These are phyloP conservation scores for Pachyramphus minor DNA, from an alignment of 2,113 vertebrate species.

Conservation along the genomic window DNA sequence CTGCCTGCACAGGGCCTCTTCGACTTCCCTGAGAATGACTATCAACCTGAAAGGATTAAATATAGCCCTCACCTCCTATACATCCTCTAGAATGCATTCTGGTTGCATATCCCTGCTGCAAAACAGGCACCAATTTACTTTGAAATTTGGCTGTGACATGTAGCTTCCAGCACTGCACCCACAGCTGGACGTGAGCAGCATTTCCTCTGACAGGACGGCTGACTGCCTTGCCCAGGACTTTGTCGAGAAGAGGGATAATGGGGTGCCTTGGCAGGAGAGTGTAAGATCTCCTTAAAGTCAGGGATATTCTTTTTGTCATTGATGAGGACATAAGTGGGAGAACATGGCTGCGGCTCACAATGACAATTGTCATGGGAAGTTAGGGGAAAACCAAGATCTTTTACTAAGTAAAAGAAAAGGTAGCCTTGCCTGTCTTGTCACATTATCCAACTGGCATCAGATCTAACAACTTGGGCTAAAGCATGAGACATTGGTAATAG, in stretches of 20 bases:
- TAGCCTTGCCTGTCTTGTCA: conserved; percentile 41
- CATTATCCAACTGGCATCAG: conserved; percentile 29
- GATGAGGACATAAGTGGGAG: conserved; percentile 53
- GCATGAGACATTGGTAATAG: background rate
- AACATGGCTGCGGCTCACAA: conserved; percentile 16
- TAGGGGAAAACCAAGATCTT: conserved; percentile 24
- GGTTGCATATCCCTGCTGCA: background rate
- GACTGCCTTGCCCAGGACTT: background rate
- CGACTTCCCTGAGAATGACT: background rate
- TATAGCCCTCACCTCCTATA: background rate
- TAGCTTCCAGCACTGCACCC: background rate
- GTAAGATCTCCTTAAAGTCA: conserved; percentile 57
- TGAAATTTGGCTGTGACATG: accelerated
- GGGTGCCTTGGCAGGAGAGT: background rate
- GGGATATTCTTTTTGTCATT: conserved; percentile 58
- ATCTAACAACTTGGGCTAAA: conserved; percentile 28
- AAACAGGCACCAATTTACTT: background rate
- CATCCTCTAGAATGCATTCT: background rate
- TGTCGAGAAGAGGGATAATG: conserved; percentile 5
- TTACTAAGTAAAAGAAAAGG: conserved; percentile 36
- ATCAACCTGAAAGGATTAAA: background rate
- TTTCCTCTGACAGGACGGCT: background rate
- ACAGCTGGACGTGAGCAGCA: background rate
- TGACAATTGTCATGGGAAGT: conserved; percentile 57
- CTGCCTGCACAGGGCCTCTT: accelerated